Percentiles rank a stretch among this genome's conserved stretches.
Conservation (phyloP, 1,140 invertebrate species). For the Zaprionus camerounensis region DNA sequence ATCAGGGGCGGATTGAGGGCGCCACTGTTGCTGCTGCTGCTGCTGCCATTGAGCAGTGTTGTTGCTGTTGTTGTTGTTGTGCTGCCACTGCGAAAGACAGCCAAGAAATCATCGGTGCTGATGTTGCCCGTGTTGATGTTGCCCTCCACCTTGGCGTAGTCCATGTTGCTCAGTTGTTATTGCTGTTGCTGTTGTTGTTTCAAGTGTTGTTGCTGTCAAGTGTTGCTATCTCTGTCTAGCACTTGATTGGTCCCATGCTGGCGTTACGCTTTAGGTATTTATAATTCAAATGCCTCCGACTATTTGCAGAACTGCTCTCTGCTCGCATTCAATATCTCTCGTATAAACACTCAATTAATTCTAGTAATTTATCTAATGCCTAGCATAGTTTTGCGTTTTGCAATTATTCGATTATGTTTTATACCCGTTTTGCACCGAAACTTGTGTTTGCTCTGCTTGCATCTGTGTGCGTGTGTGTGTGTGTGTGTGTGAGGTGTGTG, state of each 20-base stretch:
- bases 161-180: slow-evolving; percentile 48
- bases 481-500: slow-evolving; percentile 21
- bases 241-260: slow-evolving; percentile 75
- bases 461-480: slow-evolving; percentile 2
- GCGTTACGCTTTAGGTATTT: slow-evolving; percentile 54
- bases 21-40: slow-evolving; percentile 3
- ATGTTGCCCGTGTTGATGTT: slow-evolving; percentile 82
- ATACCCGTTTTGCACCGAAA: slow-evolving; percentile 83
- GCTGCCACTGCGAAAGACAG: slow-evolving; percentile 65
- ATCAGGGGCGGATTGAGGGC: slow-evolving; percentile 78
- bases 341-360: slow-evolving; percentile 52
- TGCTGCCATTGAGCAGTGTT: slow-evolving; percentile 14
- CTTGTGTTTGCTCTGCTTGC: slow-evolving; percentile 62
- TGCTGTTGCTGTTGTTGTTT: slow-evolving; percentile 26
- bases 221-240: slow-evolving; percentile 53
- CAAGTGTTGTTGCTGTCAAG: slow-evolving; percentile 7
- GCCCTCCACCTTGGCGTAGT: slow-evolving; percentile 64
- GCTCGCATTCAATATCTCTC: neutral
- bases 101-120: slow-evolving; percentile 80
- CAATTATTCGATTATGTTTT: slow-evolving; percentile 68
- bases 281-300: slow-evolving; percentile 57
- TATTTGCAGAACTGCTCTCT: slow-evolving; percentile 25
- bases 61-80: slow-evolving; percentile 17
- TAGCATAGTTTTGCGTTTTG: slow-evolving; percentile 60
- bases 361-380: slow-evolving; percentile 73